Conservation (phyloP, 2,888 invertebrate species). For the Coenonympha arcania region DNA sequence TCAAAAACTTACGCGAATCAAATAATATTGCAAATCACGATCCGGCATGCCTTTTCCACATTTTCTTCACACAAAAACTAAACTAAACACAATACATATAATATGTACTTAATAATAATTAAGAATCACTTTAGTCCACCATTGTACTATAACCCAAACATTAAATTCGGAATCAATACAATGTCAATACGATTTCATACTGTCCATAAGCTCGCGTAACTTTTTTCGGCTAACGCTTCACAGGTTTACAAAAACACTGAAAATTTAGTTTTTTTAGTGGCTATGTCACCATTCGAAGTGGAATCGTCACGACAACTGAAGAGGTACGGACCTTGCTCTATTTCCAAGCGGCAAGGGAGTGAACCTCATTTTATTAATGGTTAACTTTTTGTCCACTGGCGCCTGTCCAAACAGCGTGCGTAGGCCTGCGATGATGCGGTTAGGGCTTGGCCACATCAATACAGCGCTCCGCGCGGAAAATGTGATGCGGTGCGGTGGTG, state of each 20-base stretch:
- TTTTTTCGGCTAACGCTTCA: no score
- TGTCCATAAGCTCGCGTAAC: no score
- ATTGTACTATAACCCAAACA: no score
- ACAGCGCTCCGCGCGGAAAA: no score
- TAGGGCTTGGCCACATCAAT: no score
- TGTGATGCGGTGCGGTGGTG: no score
- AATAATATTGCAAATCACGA: slow-evolving; percentile 49
- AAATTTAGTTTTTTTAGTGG: background rate
- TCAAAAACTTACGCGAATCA: slow-evolving; percentile 50
- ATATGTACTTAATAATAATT: no score
- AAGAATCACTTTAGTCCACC: no score
- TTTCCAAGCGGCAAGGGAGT: slow-evolving; percentile 32
- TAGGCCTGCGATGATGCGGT: slow-evolving; percentile 13
- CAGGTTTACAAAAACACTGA: no score
- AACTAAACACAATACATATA: no score
- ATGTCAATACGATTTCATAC: no score
- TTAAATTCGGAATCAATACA: no score
- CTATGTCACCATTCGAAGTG: slow-evolving; percentile 10
- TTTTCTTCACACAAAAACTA: slow-evolving; percentile 25
- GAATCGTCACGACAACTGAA: slow-evolving; percentile 25
- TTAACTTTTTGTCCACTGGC: slow-evolving; percentile 36
- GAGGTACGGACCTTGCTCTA: slow-evolving; percentile 43
- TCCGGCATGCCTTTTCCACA: slow-evolving; percentile 54
- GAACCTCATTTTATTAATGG: slow-evolving; percentile 31
- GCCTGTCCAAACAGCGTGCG: slow-evolving; percentile 30